Evolutionary conservation across 2,888 invertebrate species (phyloP).

Genomic region (Metacarcinus magister): DNA sequence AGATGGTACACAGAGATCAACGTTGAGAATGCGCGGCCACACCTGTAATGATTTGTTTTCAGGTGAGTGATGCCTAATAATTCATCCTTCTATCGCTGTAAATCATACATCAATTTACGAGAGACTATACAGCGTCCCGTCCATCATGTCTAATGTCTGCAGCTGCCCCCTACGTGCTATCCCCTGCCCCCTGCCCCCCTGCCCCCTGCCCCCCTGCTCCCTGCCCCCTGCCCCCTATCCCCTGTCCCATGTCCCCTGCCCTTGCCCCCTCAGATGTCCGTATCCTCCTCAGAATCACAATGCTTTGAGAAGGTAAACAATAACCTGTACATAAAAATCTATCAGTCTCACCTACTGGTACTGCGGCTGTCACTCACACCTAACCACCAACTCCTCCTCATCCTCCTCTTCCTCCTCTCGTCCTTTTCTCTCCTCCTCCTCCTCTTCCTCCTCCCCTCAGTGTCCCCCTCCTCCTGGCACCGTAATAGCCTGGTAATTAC

Average conservation of each 20-base stretch:
- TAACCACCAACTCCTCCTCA: neutral
- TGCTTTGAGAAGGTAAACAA: neutral
- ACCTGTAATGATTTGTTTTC: neutral
- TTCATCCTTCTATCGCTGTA: neutral
- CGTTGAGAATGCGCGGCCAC: neutral
- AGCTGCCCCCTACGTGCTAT: neutral
- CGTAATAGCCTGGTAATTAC: neutral
- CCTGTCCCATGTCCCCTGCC: too few relatives aligned
- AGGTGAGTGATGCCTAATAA: neutral
- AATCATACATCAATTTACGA: slow-evolving; percentile 1
- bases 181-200: neutral
- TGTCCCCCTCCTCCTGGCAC: neutral
- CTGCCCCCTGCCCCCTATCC: neutral
- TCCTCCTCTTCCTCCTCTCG: neutral
- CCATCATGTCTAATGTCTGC: neutral
- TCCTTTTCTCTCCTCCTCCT: neutral
- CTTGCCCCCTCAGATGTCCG: too few relatives aligned
- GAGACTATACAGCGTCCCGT: neutral
- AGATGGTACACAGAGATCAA: neutral
- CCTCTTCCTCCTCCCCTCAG: neutral
- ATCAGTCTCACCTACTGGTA: neutral
- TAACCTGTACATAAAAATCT: neutral
- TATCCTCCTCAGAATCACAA: neutral
- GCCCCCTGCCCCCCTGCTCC: neutral
- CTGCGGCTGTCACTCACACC: neutral